A percentile compares a stretch with the other conserved stretches of the same genome.
Conservation (phyloP, 1,140 invertebrate genomes). For the Matsumurasca onukii region DNA sequence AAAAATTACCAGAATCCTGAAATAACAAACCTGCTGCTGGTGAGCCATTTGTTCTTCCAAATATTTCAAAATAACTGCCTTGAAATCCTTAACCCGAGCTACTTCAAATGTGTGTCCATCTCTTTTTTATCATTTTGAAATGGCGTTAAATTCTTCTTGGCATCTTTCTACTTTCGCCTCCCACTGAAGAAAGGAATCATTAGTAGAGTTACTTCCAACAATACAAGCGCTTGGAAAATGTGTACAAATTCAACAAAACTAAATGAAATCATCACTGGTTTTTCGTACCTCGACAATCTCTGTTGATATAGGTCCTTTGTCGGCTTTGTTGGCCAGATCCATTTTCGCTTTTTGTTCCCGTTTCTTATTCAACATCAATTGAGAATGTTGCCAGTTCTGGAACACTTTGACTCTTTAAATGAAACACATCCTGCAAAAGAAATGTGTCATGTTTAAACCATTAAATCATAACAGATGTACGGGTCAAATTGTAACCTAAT, state of each 20-base stretch:
- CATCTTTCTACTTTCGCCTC: slow-evolving; percentile 94
- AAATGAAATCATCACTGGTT: no score
- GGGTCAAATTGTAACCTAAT: no score
- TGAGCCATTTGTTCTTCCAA: slow-evolving; percentile 92
- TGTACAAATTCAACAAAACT: no score
- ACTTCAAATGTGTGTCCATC: slow-evolving; percentile 94
- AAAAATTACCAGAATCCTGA: background rate
- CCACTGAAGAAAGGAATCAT: slow-evolving; percentile 78
- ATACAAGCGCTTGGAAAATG: no score
- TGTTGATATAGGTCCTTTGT: slow-evolving; percentile 86
- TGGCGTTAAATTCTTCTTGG: slow-evolving; percentile 95
- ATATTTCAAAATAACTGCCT: slow-evolving; percentile 85
- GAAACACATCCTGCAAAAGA: slow-evolving; percentile 82
- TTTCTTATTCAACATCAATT: slow-evolving; percentile 92
- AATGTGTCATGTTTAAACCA: background rate
- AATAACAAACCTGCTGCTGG: slow-evolving; percentile 79
- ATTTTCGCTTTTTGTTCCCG: slow-evolving; percentile 91
- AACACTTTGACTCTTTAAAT: slow-evolving; percentile 96
- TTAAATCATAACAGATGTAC: no score
- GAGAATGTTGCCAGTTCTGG: slow-evolving; percentile 97
- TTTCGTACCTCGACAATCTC: slow-evolving; percentile 95
- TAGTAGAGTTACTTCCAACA: no score
- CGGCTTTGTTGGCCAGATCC: slow-evolving; percentile 82
- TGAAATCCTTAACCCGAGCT: slow-evolving; percentile 87
- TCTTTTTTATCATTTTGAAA: slow-evolving; percentile 93